Conservation (phyloP, 2,797 vertebrate genomes). For the Menidia menidia region DNA sequence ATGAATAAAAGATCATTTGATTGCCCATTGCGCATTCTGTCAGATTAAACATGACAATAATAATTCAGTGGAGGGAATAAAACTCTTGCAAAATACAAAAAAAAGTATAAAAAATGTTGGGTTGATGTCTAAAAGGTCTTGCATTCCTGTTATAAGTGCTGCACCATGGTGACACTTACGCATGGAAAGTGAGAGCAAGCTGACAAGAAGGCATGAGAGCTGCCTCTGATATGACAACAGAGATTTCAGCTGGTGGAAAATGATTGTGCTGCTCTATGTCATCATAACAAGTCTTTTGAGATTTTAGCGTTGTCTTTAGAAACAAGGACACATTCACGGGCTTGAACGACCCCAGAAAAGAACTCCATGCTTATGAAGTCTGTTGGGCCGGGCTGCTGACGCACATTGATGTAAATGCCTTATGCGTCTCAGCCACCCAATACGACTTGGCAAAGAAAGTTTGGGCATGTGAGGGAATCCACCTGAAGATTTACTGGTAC, state of each 20-base stretch:
- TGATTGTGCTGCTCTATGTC: constrained; percentile 1
- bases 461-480: constrained; percentile 32
- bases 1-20: constrained; percentile 9
- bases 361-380: constrained; percentile 27
- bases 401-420: constrained; percentile 31
- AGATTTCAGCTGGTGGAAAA: constrained; percentile 42
- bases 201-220: constrained; percentile 37
- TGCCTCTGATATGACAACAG: constrained; percentile 24
- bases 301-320: not conserved
- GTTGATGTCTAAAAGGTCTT: not conserved
- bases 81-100: not conserved
- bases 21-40: not conserved
- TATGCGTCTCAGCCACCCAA: constrained; percentile 51
- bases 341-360: not conserved
- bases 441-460: constrained; percentile 39
- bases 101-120: not conserved
- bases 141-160: not conserved
- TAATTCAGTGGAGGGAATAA: not conserved
- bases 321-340: not conserved
- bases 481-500: constrained; percentile 55
- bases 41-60: no score
- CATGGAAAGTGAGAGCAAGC: constrained; percentile 67
- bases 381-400: constrained; percentile 32
- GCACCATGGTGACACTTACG: constrained; percentile 48
- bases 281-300: not conserved